Evolutionary conservation across 2,888 invertebrate species (phyloP).

Genomic region (Cremastobaeus sp.): DNA sequence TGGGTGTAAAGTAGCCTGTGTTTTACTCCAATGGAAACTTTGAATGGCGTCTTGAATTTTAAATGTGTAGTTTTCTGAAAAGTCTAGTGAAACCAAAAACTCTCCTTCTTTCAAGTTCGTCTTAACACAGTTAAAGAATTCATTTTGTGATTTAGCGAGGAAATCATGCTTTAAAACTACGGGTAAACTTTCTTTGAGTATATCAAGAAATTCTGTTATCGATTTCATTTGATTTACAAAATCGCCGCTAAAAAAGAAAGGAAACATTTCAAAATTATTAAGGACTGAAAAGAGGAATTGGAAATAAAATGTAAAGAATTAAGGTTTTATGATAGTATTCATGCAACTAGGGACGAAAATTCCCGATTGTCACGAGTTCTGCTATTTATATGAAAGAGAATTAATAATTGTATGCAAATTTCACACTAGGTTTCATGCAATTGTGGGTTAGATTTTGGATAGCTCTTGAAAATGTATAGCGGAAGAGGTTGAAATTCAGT

Average conservation of each 20-base stretch:
- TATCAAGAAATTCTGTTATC: neutral
- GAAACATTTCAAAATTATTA: no score
- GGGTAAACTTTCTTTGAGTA: constrained; percentile 4
- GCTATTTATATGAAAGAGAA: no score
- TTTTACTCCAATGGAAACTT: constrained; percentile 2
- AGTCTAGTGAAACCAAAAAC: neutral
- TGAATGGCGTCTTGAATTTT: neutral
- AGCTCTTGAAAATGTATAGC: no score
- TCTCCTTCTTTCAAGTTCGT: constrained; percentile 5
- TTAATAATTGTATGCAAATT: no score
- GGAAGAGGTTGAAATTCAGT: no score
- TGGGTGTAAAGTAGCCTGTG: neutral
- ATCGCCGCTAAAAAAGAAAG: constrained; percentile 14
- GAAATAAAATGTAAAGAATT: neutral
- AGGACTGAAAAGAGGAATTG: neutral
- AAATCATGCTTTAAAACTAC: constrained; percentile 13
- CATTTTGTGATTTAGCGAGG: constrained; percentile 3
- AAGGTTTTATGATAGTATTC: no score
- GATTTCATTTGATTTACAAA: constrained; percentile 19
- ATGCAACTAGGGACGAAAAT: no score
- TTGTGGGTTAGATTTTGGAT: no score
- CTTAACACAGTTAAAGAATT: neutral
- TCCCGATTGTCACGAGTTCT: no score
- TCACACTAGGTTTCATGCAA: no score
- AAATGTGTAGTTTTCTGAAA: constrained; percentile 1